Evolutionary conservation across 1,140 invertebrate genomes (phyloP).

Genomic region (Telenomus remus): DNA sequence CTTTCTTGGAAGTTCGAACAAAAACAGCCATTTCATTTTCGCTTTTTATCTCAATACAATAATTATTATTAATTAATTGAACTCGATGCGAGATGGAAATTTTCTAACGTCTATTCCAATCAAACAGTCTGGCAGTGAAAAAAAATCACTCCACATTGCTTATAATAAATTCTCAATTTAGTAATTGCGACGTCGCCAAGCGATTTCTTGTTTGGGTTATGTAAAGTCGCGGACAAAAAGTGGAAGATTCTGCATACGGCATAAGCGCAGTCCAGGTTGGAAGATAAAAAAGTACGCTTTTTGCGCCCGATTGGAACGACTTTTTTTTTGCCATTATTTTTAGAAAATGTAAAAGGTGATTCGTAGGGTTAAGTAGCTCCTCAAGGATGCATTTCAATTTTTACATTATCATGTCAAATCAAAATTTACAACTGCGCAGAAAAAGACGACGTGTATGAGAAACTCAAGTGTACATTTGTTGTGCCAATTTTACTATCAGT

Average conservation of each 20-base stretch:
- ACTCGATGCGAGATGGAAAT: constrained; percentile 32
- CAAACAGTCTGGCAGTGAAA: constrained; percentile 23
- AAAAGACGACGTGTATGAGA: neutral
- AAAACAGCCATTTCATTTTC: neutral
- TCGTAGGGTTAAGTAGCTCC: constrained; percentile 50
- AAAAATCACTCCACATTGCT: constrained; percentile 46
- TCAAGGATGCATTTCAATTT: constrained; percentile 54
- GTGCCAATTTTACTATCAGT: neutral
- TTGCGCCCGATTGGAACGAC: constrained; percentile 45
- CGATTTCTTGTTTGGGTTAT: constrained; percentile 53
- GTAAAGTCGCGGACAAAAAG: constrained; percentile 53
- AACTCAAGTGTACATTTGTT: neutral
- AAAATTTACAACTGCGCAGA: constrained; percentile 2
- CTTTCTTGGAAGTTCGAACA: neutral
- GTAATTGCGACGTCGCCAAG: constrained; percentile 49
- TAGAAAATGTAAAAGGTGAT: constrained; percentile 55
- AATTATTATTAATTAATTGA: constrained; percentile 20
- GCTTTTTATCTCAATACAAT: constrained; percentile 1
- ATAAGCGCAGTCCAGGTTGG: constrained; percentile 27
- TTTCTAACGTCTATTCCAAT: constrained; percentile 38
- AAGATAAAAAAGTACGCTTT: constrained; percentile 43
- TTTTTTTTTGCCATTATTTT: constrained; percentile 50
- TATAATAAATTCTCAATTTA: constrained; percentile 55
- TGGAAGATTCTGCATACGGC: constrained; percentile 56
- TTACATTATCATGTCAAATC: constrained; percentile 20